These are phyloP conservation scores for Loripinus fragilis DNA, from an alignment of 2,888 invertebrate genomes.

Conservation along the genomic window DNA sequence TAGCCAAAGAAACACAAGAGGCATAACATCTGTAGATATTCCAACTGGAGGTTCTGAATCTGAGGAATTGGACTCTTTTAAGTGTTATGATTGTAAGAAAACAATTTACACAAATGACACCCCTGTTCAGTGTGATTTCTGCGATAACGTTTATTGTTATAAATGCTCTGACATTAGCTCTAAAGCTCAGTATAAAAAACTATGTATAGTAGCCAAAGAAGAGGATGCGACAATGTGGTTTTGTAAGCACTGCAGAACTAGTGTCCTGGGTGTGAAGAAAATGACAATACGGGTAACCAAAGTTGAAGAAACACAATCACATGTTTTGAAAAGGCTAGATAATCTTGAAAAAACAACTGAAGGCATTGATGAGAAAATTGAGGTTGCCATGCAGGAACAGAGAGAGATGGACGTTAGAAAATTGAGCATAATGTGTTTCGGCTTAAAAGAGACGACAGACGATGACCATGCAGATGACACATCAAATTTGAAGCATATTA, in stretches of 20 bases:
- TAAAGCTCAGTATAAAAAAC: neutral
- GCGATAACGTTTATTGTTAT: neutral
- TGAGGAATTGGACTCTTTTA: neutral
- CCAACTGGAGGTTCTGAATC: neutral
- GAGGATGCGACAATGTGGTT: slow-evolving; percentile 1
- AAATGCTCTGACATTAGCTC: no score
- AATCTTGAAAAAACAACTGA: neutral
- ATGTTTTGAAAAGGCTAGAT: neutral
- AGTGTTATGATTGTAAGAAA: neutral
- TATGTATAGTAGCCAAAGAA: neutral
- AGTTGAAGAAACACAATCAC: neutral
- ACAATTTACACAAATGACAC: no score
- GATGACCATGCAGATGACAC: neutral
- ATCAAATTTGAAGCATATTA: neutral
- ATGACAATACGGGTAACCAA: neutral
- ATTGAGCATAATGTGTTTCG: slow-evolving; percentile 6
- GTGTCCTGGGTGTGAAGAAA: neutral
- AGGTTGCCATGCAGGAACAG: no score
- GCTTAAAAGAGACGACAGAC: neutral
- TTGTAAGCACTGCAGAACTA: neutral
- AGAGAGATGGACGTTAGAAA: no score
- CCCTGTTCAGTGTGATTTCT: no score
- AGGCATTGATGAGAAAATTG: neutral
- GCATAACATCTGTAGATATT: neutral
- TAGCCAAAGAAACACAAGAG: neutral